Base-by-base conservation (phyloP, 2,113 vertebrate genomes). In the Tonatia bakeri region DNA sequence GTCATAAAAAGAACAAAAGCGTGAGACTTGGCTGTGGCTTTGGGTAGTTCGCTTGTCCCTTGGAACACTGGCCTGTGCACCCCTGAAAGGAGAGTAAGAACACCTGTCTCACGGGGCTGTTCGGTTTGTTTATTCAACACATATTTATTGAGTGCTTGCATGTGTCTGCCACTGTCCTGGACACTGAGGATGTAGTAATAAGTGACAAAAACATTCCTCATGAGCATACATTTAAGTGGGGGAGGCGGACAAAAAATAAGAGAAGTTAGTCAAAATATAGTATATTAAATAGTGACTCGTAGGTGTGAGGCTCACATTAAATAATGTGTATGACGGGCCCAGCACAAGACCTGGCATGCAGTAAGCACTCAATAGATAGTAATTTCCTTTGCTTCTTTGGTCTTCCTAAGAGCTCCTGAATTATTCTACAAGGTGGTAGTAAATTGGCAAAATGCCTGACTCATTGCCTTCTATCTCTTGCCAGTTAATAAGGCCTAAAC, bases 371-470 rank as follows among this genome's bases (percentile, higher is more conserved):
- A 47, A 7, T 45, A 72, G 47, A 69, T 36, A 79, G 64, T 69
- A 7, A 87, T 94, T 96, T 82, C 80, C 50, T 96, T 85, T 87
- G 88, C 61, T 93, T 85, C n/a, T 43, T 89, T 43, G 75, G 50
- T 86, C 72, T 83, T 95, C 28, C 26, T 59, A 86, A 73, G 7
- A 52, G 64, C 75, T 90, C 65, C 36, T 81, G 47, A 81, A 43
- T 65, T 86, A 81, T 28, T 94, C n/a, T 59, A 33, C 67, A 85
- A 86, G 70, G 67, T 87, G 64, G 17, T 50, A 43, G 5, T 52
- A 50, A 43, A 81, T 72, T 11, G 7, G 43, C 14, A 90, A 69
- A 96, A 97, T 59, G 45, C 72, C 84, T 70, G 28, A 84, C 65
- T 33, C 73, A 33, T 59, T 89, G 56, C 70, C 22, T 90, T 92